These are phyloP conservation scores for Mycteria americana DNA, from an alignment of 2,797 vertebrate genomes.

Conservation along the genomic window DNA sequence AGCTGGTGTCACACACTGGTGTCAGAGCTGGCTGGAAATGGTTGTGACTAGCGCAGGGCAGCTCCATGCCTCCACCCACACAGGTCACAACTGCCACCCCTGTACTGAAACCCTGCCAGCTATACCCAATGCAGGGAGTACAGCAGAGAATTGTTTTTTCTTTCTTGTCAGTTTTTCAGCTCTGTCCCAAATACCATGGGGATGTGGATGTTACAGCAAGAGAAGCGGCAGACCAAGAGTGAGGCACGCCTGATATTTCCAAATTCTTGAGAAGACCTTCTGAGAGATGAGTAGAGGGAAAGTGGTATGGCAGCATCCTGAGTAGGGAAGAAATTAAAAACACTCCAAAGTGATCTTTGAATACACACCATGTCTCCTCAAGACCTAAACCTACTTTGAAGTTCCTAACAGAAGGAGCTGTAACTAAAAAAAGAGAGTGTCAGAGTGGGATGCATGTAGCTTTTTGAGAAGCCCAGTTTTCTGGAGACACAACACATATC, in stretches of 20 bases:
- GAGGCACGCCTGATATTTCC: not conserved
- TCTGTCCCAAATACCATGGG: not conserved
- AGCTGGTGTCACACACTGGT: not conserved
- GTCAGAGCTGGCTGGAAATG: not conserved
- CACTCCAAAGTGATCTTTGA: not conserved
- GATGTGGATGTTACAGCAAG: not conserved
- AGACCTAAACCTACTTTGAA: not conserved
- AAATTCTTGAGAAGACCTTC: not conserved
- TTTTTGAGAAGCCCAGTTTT: not conserved
- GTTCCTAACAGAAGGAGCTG: slow-evolving; percentile 2
- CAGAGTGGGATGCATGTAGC: not conserved
- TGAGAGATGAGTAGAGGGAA: not conserved
- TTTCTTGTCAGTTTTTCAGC: not conserved
- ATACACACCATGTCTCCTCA: not conserved
- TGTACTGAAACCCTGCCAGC: not conserved
- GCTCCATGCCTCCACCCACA: not conserved
- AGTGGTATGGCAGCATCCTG: not conserved
- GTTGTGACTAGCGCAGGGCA: not conserved
- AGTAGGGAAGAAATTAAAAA: not conserved
- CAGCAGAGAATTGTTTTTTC: not conserved
- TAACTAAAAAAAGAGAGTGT: not conserved
- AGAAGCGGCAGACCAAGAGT: not conserved
- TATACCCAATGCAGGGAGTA: not conserved
- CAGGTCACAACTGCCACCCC: not conserved
- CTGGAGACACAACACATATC: not conserved